phyloP scores from a whole-genome alignment of 2,797 vertebrate genomes.

The Rhinogobio ventralis region DNA sequence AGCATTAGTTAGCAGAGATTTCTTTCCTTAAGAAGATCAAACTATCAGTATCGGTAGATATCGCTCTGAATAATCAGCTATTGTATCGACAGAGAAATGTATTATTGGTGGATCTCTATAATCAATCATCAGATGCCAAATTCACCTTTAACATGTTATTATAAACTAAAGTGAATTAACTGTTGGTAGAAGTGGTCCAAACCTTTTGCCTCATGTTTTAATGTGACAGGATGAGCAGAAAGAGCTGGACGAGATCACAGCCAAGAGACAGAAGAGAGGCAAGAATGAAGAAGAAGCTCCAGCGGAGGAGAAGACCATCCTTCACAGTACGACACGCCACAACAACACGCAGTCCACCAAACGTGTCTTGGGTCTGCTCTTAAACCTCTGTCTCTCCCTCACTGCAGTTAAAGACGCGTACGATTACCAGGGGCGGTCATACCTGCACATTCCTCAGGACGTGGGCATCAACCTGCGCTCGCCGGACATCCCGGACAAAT shows the following conservation, averaged over 20 bases:
- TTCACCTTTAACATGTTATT: not conserved
- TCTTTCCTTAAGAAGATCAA: too few relatives aligned
- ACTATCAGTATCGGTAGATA: too few relatives aligned
- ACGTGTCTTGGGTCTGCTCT: not conserved
- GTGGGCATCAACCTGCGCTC: slow-evolving; percentile 95
- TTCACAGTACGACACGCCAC: slow-evolving; percentile 84
- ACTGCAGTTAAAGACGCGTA: slow-evolving; percentile 95
- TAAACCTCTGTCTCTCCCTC: not conserved
- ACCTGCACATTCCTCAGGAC: slow-evolving; percentile 96
- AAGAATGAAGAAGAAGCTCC: slow-evolving; percentile 95
- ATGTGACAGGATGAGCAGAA: slow-evolving; percentile 91
- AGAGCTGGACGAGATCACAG: slow-evolving; percentile 95
- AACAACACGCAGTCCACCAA: fast-evolving
- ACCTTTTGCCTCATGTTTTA: not conserved
- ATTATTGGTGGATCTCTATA: too few relatives aligned
- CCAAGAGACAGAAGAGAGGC: slow-evolving; percentile 97
- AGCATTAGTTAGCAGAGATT: too few relatives aligned
- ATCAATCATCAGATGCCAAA: too few relatives aligned
- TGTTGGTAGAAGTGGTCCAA: too few relatives aligned
- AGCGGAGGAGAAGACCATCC: slow-evolving; percentile 94
- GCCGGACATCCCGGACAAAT: slow-evolving; percentile 90
- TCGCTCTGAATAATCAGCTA: too few relatives aligned
- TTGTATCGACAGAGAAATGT: too few relatives aligned
- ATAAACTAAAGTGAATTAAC: too few relatives aligned
- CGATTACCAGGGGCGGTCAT: slow-evolving; percentile 97